phyloP scores from a whole-genome alignment of 1,140 invertebrate genomes.

The Lordiphosa clarofinis region DNA sequence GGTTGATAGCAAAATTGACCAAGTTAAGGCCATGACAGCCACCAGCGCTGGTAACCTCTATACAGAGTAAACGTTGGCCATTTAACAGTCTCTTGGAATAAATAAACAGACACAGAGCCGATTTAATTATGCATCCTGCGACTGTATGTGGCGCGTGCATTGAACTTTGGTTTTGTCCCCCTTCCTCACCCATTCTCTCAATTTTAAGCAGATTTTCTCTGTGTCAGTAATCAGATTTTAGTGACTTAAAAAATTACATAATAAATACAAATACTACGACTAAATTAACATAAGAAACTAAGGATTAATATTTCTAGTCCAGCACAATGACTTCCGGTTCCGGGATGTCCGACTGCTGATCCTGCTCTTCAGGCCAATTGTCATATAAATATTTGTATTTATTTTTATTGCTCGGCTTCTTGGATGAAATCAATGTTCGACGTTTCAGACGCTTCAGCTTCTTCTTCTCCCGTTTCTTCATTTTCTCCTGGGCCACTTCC shows the following conservation, averaged over 20 bases:
- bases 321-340: constrained; percentile 27
- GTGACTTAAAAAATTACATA: constrained; percentile 10
- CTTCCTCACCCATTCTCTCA: constrained; percentile 12
- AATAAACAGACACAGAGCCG: constrained; percentile 27
- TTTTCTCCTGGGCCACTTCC: constrained; percentile 50
- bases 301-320: constrained; percentile 9
- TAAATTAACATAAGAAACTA: constrained; percentile 18
- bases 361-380: background rate
- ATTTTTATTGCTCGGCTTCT: constrained; percentile 64
- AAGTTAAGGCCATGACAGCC: background rate
- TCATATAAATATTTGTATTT: constrained; percentile 18
- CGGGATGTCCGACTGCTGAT: background rate
- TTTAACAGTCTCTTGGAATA: background rate
- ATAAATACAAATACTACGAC: constrained; percentile 22
- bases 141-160: constrained; percentile 26
- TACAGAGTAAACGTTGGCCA: no score
- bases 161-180: constrained; percentile 54
- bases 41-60: background rate
- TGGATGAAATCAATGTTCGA: constrained; percentile 59
- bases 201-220: background rate
- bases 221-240: background rate
- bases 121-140: constrained; percentile 58
- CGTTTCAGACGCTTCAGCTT: constrained; percentile 60
- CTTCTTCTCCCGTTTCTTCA: constrained; percentile 44
- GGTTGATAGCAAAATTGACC: no score